These are phyloP conservation scores for Mesorhabditis spiculigera DNA, from an alignment of 2,888 invertebrate genomes.

Conservation along the genomic window DNA sequence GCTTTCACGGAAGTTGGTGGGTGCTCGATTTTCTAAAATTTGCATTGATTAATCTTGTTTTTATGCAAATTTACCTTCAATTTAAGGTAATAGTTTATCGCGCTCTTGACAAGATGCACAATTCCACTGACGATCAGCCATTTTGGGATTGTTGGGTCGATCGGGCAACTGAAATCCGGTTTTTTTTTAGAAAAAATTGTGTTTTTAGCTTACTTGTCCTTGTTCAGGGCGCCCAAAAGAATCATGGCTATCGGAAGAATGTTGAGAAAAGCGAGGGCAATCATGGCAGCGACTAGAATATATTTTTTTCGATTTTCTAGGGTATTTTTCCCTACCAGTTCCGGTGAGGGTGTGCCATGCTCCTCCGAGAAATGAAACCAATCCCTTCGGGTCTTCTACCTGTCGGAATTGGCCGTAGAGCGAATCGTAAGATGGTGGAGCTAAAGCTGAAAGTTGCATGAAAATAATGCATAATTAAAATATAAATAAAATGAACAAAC, in stretches of 20 bases:
- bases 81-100: slow-evolving; percentile 64
- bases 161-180: slow-evolving; percentile 64
- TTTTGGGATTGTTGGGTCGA: slow-evolving; percentile 38
- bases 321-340: not conserved
- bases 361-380: not conserved
- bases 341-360: not conserved
- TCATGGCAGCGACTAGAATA: slow-evolving; percentile 23
- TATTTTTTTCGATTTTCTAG: not conserved
- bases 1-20: slow-evolving; percentile 8
- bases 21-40: not conserved
- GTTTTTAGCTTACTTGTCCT: slow-evolving; percentile 63
- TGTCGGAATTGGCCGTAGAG: slow-evolving; percentile 32
- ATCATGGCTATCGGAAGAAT: slow-evolving; percentile 70
- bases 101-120: slow-evolving; percentile 69
- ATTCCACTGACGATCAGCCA: slow-evolving; percentile 68
- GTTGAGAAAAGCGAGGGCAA: slow-evolving; percentile 28
- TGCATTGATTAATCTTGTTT: not conserved
- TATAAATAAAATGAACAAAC: not conserved
- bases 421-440: slow-evolving; percentile 36
- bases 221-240: slow-evolving; percentile 68
- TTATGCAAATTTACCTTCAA: slow-evolving; percentile 12
- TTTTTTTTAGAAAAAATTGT: not conserved
- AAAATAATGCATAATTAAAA: slow-evolving; percentile 6
- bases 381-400: slow-evolving; percentile 1
- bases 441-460: slow-evolving; percentile 8